These are phyloP conservation scores for Dicentrarchus labrax DNA, from an alignment of 2,113 vertebrate species.

Conservation along the genomic window DNA sequence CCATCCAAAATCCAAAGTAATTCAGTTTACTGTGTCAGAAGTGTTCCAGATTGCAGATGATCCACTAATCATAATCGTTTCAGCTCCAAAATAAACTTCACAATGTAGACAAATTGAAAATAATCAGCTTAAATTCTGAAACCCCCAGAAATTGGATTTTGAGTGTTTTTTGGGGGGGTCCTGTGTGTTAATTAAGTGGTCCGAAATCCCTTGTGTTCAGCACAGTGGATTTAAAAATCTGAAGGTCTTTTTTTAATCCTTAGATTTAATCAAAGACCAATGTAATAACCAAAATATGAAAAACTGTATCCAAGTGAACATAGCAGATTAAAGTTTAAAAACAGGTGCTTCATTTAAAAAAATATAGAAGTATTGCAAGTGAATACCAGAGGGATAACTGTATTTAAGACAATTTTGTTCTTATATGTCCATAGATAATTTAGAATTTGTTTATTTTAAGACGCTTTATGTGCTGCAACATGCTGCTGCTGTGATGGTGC, in stretches of 20 bases:
- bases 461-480: slow-evolving; percentile 19
- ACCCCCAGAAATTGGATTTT: neutral
- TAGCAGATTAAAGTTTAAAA: neutral
- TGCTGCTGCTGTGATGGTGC: slow-evolving; percentile 33
- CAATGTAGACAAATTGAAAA: neutral
- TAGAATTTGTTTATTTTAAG: slow-evolving; percentile 34
- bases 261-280: neutral
- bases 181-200: neutral
- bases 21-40: neutral
- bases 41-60: neutral
- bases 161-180: neutral
- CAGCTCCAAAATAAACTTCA: neutral
- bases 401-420: neutral
- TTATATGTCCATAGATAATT: slow-evolving; percentile 12
- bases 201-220: neutral
- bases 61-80: neutral
- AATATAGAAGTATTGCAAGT: neutral
- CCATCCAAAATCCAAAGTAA: neutral
- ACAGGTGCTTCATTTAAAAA: neutral
- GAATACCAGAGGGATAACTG: slow-evolving; percentile 4
- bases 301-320: neutral
- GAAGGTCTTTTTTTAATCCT: neutral
- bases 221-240: neutral
- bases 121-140: neutral
- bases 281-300: neutral